Base-by-base conservation (phyloP, 2,797 vertebrate species). In the Furcifer pardalis region DNA sequence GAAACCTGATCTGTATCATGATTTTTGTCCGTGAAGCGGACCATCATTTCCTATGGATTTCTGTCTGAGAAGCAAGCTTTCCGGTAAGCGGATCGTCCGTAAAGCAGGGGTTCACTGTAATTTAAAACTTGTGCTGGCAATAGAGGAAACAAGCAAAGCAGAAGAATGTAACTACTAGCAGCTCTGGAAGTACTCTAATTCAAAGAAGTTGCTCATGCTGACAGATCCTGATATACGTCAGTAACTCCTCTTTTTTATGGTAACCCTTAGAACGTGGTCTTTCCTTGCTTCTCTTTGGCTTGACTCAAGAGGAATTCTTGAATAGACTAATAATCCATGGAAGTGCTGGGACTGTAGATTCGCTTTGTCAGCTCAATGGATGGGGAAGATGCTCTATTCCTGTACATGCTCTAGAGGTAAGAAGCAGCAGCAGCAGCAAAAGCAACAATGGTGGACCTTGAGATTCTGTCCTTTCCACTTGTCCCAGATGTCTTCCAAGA, bases 331-430 rank as follows among this genome's bases (percentile, higher is more conserved):
- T 99, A 97, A 95, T 99, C 89, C 98, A 99, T 0, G 97, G 98
- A 93, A 98, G 94, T 0, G 97, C 98, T 0, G 96, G 97, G 0
- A 97, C 95, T 0, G 98, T 98, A 0, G 98, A 99, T 65, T 95
- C 97, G 1, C 94, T 99, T 19, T 99, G 98, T 86, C 97, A 97
- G 90, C 97, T 99, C 87, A 99, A 99, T 42, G 96, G 92, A 1
- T 99, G 98, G 98, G 97, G 96, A 9, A 97, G 97, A 66, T 99
- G 98, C 84, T 98, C 98, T 10, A 97, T 99, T 79, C 98, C 98
- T 3, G 92, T 99, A 37, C 98, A 98, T 0, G 95, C 98, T 0
- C 95, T 99, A 2, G 95, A 99, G 97, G 98, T 99, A 93, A 96
- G 32, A 23, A 42, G 72, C n/a, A n/a, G n/a, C n/a, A n/a, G n/a